phyloP scores from a whole-genome alignment of 2,113 vertebrate species.

The Amphiprion percula region DNA sequence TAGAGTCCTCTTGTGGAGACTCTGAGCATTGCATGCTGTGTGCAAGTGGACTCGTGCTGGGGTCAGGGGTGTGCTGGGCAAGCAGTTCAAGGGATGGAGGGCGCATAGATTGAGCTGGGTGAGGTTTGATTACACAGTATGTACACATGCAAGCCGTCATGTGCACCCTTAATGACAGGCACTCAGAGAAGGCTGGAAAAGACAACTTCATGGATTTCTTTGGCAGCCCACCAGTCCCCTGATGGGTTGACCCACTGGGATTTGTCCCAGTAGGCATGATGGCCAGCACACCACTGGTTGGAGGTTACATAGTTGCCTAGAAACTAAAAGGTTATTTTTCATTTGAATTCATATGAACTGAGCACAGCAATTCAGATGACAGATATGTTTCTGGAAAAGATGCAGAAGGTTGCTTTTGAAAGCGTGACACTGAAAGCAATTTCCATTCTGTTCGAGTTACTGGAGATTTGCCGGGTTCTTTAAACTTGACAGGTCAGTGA shows the following conservation, averaged over 20 bases:
- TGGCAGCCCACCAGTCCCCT: no score
- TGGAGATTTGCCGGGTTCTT: conserved; percentile 46
- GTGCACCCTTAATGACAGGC: no score
- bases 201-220: no score
- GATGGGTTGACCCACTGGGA: no score
- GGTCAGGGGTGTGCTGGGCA: no score
- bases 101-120: no score
- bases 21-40: conserved; percentile 30
- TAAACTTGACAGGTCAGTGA: conserved; percentile 64
- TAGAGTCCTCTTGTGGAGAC: conserved; percentile 73
- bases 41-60: background rate
- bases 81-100: no score
- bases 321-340: conserved; percentile 8
- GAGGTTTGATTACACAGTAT: no score
- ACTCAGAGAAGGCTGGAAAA: no score
- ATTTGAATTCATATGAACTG: conserved; percentile 11
- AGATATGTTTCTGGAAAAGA: conserved; percentile 22
- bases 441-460: conserved; percentile 52
- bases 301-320: background rate
- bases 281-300: no score
- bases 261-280: no score
- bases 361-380: conserved; percentile 39
- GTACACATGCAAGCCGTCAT: no score
- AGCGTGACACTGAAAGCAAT: conserved; percentile 48
- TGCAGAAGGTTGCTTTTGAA: conserved; percentile 16